phyloP scores from a whole-genome alignment of 1,140 invertebrate species.

The Drosophila varians region DNA sequence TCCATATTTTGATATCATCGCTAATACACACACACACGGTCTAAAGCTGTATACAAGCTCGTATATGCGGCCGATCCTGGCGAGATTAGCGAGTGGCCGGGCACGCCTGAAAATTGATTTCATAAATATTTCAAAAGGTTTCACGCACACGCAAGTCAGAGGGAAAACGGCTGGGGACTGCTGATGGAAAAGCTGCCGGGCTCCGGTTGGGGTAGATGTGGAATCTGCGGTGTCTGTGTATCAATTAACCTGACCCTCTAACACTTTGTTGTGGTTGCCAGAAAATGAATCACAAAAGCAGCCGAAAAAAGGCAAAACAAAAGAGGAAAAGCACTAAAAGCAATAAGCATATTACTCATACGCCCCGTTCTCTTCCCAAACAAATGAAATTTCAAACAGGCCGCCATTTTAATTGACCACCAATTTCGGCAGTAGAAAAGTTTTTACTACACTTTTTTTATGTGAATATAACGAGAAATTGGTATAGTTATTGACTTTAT shows the following conservation, averaged over 20 bases:
- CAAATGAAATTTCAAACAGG: conserved; percentile 27
- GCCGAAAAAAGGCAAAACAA: conserved; percentile 14
- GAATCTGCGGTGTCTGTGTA: conserved; percentile 61
- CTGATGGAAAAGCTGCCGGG: not conserved
- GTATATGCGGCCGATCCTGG: conserved; percentile 17
- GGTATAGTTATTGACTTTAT: conserved; percentile 64
- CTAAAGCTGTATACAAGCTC: conserved; percentile 1
- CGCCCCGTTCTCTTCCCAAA: not conserved
- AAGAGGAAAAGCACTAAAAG: conserved; percentile 2
- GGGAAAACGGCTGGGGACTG: not conserved
- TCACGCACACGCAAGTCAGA: conserved; percentile 29
- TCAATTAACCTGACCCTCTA: conserved; percentile 68
- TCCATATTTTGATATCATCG: conserved; percentile 55
- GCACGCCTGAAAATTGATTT: conserved; percentile 67
- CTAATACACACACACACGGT: conserved; percentile 5
- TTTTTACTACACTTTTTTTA: not conserved
- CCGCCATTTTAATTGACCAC: conserved; percentile 61
- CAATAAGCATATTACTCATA: conserved; percentile 42
- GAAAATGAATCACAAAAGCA: not conserved
- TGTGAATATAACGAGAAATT: conserved; percentile 40
- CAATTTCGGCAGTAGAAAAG: conserved; percentile 24
- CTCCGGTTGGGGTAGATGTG: not conserved
- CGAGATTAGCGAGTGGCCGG: conserved; percentile 40
- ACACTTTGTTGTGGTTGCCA: conserved; percentile 71
- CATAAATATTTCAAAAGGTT: conserved; percentile 81